phyloP scores from a whole-genome alignment of 2,113 vertebrate genomes.

The Stictonetta naevosa region DNA sequence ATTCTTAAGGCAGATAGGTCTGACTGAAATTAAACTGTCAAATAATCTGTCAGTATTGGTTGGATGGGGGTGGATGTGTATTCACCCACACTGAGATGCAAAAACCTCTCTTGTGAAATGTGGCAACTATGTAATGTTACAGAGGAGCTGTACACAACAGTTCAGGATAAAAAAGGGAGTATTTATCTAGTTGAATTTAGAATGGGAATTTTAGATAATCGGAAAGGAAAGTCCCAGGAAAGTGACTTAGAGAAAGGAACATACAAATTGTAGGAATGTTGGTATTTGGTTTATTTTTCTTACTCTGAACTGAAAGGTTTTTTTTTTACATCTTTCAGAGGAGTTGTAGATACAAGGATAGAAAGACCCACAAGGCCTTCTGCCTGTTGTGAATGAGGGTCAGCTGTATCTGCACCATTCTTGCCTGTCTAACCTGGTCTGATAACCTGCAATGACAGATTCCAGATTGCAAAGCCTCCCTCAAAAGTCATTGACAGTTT shows the following conservation, averaged over 20 bases:
- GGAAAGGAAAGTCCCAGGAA: constrained; percentile 34
- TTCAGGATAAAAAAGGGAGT: neutral
- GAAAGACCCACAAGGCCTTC: neutral
- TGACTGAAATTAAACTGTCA: constrained; percentile 61
- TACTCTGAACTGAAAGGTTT: neutral
- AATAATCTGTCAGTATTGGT: constrained; percentile 34
- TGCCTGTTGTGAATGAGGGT: neutral
- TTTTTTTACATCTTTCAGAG: neutral
- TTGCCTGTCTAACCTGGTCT: neutral
- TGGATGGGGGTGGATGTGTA: constrained; percentile 44
- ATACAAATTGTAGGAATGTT: constrained; percentile 34
- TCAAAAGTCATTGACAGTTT: neutral
- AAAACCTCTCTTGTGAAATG: constrained; percentile 26
- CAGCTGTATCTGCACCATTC: neutral
- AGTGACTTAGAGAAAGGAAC: constrained; percentile 9
- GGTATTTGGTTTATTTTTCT: constrained; percentile 16
- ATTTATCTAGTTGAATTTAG: constrained; percentile 17
- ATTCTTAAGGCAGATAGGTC: constrained; percentile 47
- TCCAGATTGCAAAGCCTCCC: neutral
- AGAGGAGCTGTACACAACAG: neutral
- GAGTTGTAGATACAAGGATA: neutral
- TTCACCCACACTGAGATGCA: constrained; percentile 42
- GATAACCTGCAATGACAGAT: neutral
- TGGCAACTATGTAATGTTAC: neutral
- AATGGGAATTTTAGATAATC: constrained; percentile 40